Conservation (phyloP, 1,140 invertebrate genomes). For the Apis florea region DNA sequence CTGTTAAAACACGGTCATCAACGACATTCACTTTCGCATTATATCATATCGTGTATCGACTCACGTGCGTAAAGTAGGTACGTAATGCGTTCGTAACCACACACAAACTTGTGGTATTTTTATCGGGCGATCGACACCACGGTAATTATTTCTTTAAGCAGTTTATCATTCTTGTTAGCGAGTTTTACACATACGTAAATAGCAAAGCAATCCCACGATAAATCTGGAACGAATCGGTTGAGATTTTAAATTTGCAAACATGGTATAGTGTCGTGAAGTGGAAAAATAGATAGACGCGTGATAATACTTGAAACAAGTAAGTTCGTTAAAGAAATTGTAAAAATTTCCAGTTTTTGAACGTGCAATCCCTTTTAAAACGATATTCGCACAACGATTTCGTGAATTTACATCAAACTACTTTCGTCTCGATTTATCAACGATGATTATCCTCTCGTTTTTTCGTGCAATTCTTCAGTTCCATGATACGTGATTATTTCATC, state of each 20-base stretch:
- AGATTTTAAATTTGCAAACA: no score
- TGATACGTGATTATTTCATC: no score
- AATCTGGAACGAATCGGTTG: background rate
- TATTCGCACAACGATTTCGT: background rate
- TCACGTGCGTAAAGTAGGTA: constrained; percentile 32
- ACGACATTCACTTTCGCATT: constrained; percentile 53
- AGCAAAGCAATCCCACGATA: background rate
- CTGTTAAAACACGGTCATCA: constrained; percentile 4
- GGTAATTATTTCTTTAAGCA: background rate
- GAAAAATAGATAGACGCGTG: background rate
- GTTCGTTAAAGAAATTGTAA: background rate
- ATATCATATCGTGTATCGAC: constrained; percentile 4
- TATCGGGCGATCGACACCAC: constrained; percentile 19
- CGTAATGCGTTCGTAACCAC: constrained; percentile 31
- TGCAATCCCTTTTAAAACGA: background rate
- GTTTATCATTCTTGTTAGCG: constrained; percentile 21
- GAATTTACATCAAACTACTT: background rate
- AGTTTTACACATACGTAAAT: no score
- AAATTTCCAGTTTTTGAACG: background rate
- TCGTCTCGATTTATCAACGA: background rate
- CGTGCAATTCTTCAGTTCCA: no score
- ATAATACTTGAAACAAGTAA: background rate
- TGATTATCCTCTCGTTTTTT: background rate
- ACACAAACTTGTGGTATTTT: constrained; percentile 19
- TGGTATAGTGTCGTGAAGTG: no score